Base-by-base conservation (phyloP, 2,113 vertebrate genomes). In the Electrona antarctica region DNA sequence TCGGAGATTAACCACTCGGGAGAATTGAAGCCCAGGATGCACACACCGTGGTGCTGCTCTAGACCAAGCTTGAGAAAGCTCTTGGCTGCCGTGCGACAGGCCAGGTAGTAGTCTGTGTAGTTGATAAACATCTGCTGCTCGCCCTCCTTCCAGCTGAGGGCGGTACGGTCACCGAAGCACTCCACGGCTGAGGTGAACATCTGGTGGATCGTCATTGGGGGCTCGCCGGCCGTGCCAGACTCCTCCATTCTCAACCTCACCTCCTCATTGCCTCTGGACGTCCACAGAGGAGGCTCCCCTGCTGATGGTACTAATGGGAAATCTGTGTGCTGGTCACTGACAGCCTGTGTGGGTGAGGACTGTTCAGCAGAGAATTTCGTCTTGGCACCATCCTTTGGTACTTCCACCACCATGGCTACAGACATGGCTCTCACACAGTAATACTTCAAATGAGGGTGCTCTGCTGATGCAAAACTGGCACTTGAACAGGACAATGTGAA, bases 191-290 rank as follows among this genome's bases (percentile, higher is more conserved):
- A 80, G n/a, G 57, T 71, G 55, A 96, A 74, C 0, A 95, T 75
- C 10, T 94, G 84, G 0, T 92, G 90, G 41, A 96, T 79, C 0
- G 94, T 95, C 50, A 93, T 33, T 0, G 95, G 92, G 0, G 75
- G 0, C 80, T 92, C 89, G 0, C 92, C 90, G 45, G 91, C 92
- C 0, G 69, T 1, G 0, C 93, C 93, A 0, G 87, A 77, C 0
- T 90, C 90, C 0, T 90, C 90, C 56, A 93, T 69, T 80, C 95
- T 79, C 66, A 96, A 87, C 4, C 41, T 78, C 15, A 96, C 94
- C 71, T 93, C 92, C 6, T 91, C 90, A 0, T 95, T 90, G 0
- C 76, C 55, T 0, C 0, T 66, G 0, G 76, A 67, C 0, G 94
- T 95, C 94, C 93, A 95, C 60, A 95, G 33, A 0, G 56, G 59